A percentile compares a stretch with the other conserved stretches of the same genome.
These are phyloP conservation scores for Noturus placidus DNA, from an alignment of 2,113 vertebrate genomes.

Conservation along the genomic window DNA sequence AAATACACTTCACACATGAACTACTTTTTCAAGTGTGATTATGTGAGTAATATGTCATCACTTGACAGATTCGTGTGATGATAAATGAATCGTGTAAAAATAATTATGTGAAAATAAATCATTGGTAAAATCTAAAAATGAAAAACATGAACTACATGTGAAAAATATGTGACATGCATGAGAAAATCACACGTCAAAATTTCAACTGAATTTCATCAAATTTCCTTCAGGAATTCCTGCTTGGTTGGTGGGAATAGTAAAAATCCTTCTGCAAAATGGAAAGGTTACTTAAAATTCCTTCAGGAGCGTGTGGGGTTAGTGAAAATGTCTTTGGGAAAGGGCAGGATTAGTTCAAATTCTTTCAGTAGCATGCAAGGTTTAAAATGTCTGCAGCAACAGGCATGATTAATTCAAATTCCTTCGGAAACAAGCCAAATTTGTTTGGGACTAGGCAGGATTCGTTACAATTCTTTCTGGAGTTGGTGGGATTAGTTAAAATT, in stretches of 20 bases:
- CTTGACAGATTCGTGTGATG: background rate
- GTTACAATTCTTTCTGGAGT: background rate
- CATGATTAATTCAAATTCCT: background rate
- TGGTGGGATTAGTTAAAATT: background rate
- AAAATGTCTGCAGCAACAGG: background rate
- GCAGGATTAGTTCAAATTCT: background rate
- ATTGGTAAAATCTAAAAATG: background rate
- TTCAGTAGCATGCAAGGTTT: background rate
- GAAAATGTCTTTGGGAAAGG: too few species aligned
- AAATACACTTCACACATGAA: background rate
- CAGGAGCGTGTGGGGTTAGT: background rate
- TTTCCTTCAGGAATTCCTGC: background rate
- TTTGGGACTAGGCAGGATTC: background rate
- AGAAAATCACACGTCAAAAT: background rate
- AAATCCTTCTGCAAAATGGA: background rate
- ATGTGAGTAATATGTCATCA: background rate
- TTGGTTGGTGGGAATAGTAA: background rate
- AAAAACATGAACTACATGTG: background rate
- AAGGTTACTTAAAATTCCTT: background rate
- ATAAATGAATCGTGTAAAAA: background rate
- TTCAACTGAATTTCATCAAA: background rate
- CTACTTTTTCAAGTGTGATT: background rate
- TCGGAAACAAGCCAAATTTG: background rate
- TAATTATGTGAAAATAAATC: background rate
- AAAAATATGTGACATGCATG: background rate